Base-by-base conservation (phyloP, 2,113 vertebrate genomes). In the Oophaga pumilio region DNA sequence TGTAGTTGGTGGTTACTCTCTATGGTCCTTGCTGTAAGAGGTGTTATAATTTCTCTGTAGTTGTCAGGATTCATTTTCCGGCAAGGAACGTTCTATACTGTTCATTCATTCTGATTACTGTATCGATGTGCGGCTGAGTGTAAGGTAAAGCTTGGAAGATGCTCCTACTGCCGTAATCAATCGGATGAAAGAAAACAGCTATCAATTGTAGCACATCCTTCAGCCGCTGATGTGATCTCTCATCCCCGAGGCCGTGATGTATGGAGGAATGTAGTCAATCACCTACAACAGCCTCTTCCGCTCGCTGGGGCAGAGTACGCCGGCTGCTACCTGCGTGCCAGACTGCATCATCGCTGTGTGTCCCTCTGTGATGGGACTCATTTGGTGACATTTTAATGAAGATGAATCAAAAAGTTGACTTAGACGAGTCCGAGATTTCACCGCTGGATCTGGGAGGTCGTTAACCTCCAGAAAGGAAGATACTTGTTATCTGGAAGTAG, bases 131-230 rank as follows among this genome's bases (percentile, higher is more conserved):
- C 22, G 53, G 43, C 7, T 90, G 88, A 86, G 78, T 84, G 12
- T 33, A 87, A 24, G 12, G 62, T 14, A 84, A 8, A 86, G 77
- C 56, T 87, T 18, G 33, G 50, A 59, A 18, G 82, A 33, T 87
- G 15, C 33, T 85, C 9, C 64, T 88, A 26, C 68, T 88, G 79
- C 71, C 90, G 90, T 78, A 80, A 90, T 89, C 88, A 91, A 64
- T 68, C 43, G 20, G 83, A 86, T 18, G 74, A 18, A 89, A 0
- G 0, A 85, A 89, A 90, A 88, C n/a, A 89, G 92, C 33, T 12
- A 89, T 90, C 89, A 85, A 90, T 66, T 10, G 28, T 12, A 82
- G 28, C n/a, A 62, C 71, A 85, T 86, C 50, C 57, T 66, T 90
- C 64, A 66, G 2, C 13, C 77, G 50, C 15, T 88, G 87, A 71